Base-by-base conservation (phyloP, 1,140 invertebrate genomes). In the Tetragnatha versicolor region DNA sequence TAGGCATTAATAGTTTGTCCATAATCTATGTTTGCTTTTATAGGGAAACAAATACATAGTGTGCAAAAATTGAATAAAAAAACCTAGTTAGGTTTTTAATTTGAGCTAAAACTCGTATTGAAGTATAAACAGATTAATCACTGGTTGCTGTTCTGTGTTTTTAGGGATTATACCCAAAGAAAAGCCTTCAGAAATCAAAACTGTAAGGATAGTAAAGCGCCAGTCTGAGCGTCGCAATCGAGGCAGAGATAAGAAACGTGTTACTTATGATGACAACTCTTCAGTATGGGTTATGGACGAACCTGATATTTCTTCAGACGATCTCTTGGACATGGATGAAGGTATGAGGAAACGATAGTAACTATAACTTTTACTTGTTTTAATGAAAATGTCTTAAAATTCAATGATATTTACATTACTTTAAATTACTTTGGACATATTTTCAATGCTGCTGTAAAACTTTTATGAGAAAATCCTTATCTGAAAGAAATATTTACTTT, bases 131-230 rank as follows among this genome's bases (percentile, higher is more conserved):
- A n/a, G n/a, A n/a, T n/a, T n/a, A n/a, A n/a, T n/a, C n/a, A n/a
- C n/a, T n/a, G n/a, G n/a, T n/a, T n/a, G n/a, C n/a, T n/a, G n/a
- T n/a, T n/a, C n/a, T n/a, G n/a, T n/a, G n/a, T n/a, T n/a, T n/a
- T n/a, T n/a, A 92, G 92, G 90, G 75, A 90, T 93, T 79, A 86
- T 93, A 37, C 91, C 92, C 1, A 91, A 90, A 85, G 91, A 94
- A 45, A 87, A 86, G 77, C 85, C 87, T 80, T 92, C 92, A 84
- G 93, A 94, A 86, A 94, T 94, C 29, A 95, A 95, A 88, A 97
- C 95, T 1, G 94, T 97, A 27, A 89, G 95, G 69, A 96, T 96
- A 83, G 94, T 97, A 0, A 97, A 97, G 87, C 87, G 94, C 29
- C 94, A 96, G 84, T 93, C 93, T 27, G 94, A 96, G 85, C 88